Evolutionary conservation across 2,113 vertebrate species (phyloP), one percentile per base, ranked within the genome.

Genomic region (Psephotus haematonotus): DNA sequence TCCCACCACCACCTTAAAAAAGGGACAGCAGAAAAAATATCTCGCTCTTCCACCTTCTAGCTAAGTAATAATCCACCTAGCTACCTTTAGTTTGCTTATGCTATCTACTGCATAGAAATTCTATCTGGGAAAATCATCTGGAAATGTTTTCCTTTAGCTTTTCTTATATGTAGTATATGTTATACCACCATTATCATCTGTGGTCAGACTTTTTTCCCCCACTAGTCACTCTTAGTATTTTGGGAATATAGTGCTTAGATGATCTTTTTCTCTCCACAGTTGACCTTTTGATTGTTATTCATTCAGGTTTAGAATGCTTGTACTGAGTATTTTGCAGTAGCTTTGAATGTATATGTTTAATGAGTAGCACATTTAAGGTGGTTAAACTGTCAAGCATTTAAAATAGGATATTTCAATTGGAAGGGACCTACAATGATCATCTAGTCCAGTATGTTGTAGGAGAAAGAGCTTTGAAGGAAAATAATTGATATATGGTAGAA

Each of bases 51-150:
- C 23, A 11, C 35, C 69, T 88, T 24, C 37, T 88, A 28, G 9
- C 13, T n/a, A 7, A 37, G 12, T 72, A 64, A 28, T 80, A 18
- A 6, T 82, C 16, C 9, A 24, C 62, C 7, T 55, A 33, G 28
- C 19, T 75, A 37, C 67, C 39, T 88, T 70, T 47, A 78, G 72
- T 77, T 94, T 91, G 43, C 63, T 47, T 82, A 47, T 82, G 67
- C 46, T 39, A 23, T 84, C 53, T 87, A 28, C 74, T 81, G 13
- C 9, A 3, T 52, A 47, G 55, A 68, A 44, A 13, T 59, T 88
- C 18, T 69, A 24, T 91, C 62, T 91, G 83, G 82, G 71, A 82
- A 84, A 83, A 19, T 96, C 14, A 93, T 92, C 33, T 97, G 64
- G 72, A 91, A 62, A 35, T 72, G 55, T 70, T 89, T 39, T 93